Evolutionary conservation across 2,113 vertebrate species (phyloP).

Genomic region (Phalacrocorax pelagicus): DNA sequence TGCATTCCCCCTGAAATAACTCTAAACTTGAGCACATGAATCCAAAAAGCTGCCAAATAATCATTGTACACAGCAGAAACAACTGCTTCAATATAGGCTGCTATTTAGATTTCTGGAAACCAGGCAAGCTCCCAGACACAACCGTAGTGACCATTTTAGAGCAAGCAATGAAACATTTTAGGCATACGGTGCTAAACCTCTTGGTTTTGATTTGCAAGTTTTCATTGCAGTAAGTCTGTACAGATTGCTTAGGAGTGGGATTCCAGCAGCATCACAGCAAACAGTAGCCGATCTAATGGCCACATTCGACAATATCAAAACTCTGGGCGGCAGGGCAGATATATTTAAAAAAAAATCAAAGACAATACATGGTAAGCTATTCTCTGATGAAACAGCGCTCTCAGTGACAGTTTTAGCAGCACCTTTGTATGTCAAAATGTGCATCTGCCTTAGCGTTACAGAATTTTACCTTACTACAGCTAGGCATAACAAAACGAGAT

Average conservation of each 20-base stretch:
- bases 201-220: neutral
- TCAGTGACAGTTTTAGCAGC: neutral
- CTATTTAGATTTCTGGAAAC: neutral
- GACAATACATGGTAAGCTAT: neutral
- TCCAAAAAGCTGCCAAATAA: neutral
- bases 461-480: neutral
- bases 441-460: rapidly evolving
- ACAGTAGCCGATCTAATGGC: neutral
- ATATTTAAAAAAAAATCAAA: neutral
- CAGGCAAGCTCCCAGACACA: neutral
- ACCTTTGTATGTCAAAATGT: neutral
- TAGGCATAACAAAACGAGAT: neutral
- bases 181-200: neutral
- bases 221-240: neutral
- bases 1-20: neutral
- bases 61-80: neutral
- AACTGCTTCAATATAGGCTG: neutral
- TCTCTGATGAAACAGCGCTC: neutral
- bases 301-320: neutral
- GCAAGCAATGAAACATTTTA: neutral
- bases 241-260: neutral
- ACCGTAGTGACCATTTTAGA: neutral
- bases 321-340: rapidly evolving
- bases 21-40: neutral
- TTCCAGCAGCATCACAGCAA: neutral